Conservation (phyloP, 1,140 invertebrate genomes). For the Atta texana region DNA sequence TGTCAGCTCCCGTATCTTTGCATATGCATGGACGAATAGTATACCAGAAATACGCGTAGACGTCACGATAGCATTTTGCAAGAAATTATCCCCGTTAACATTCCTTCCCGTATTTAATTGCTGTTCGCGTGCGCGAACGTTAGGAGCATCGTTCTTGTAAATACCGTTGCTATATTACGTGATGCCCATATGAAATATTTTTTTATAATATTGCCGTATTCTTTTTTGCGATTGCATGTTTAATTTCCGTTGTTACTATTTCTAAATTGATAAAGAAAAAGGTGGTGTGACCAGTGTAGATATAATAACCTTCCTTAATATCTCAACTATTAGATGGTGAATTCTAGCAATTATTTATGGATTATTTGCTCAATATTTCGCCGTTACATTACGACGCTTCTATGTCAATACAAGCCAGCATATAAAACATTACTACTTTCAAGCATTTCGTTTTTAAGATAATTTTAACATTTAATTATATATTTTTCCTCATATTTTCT, state of each 20-base stretch:
- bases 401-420: too few species aligned
- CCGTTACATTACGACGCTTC: too few species aligned
- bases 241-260: background rate
- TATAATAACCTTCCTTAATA: too few species aligned
- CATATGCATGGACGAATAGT: slow-evolving; percentile 38
- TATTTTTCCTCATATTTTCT: too few species aligned
- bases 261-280: background rate
- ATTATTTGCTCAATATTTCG: too few species aligned
- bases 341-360: too few species aligned
- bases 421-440: too few species aligned
- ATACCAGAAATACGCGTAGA: slow-evolving; percentile 14
- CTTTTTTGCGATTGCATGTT: background rate
- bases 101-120: slow-evolving; percentile 49
- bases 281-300: too few species aligned
- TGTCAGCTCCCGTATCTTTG: slow-evolving; percentile 44
- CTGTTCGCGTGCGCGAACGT: slow-evolving; percentile 20
- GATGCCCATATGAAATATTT: slow-evolving; percentile 21
- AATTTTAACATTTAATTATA: too few species aligned
- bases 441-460: too few species aligned
- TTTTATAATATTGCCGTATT: background rate
- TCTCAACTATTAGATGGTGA: too few species aligned
- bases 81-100: slow-evolving; percentile 58
- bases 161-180: background rate
- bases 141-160: slow-evolving; percentile 30
- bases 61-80: background rate